phyloP scores from a whole-genome alignment of 2,888 invertebrate genomes.

The Cantharis flavilabris region DNA sequence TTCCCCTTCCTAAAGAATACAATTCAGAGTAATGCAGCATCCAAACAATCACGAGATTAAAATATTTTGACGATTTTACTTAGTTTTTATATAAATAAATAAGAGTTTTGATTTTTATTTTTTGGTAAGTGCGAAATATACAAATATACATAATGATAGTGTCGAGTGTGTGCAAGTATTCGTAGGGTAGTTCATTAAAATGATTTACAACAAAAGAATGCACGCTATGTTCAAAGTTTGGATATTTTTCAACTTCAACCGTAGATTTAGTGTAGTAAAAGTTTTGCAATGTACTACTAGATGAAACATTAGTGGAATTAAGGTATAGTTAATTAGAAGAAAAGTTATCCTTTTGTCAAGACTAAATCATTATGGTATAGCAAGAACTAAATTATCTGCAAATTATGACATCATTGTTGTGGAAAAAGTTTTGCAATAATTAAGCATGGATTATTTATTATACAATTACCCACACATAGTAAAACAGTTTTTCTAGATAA shows the following conservation, averaged over 20 bases:
- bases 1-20: slow-evolving; percentile 41
- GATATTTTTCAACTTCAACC: not conserved
- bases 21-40: slow-evolving; percentile 24
- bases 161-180: not conserved
- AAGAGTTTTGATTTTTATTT: slow-evolving; percentile 7
- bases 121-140: slow-evolving; percentile 23
- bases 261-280: not conserved
- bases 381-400: not conserved
- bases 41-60: slow-evolving; percentile 24
- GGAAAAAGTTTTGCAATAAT: not conserved
- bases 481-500: not conserved
- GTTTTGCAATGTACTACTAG: not conserved
- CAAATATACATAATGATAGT: not conserved
- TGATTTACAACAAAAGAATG: not conserved
- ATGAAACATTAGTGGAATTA: not conserved
- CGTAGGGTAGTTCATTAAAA: not conserved
- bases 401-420: not conserved
- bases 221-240: not conserved
- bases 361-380: not conserved
- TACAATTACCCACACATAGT: not conserved
- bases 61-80: slow-evolving; percentile 12
- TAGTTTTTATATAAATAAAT: slow-evolving; percentile 18
- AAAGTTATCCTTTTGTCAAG: not conserved
- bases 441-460: too few species aligned
- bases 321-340: not conserved